Evolutionary conservation across 2,797 vertebrate species (phyloP).

Genomic region (Myotis pilosus): DNA sequence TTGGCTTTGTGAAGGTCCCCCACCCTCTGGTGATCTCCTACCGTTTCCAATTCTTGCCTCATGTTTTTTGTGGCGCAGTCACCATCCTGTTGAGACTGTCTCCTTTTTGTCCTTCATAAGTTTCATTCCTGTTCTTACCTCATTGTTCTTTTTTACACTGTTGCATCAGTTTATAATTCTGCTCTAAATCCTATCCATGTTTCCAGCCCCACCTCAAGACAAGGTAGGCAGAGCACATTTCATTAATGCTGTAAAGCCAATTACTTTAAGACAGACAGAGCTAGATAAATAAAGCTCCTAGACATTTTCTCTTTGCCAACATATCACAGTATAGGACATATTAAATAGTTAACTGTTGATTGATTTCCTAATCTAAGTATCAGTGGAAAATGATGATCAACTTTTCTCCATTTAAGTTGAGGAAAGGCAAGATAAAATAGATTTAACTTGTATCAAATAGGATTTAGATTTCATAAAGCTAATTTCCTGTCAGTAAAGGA

Average conservation of each 20-base stretch:
- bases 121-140: neutral
- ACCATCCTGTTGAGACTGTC: neutral
- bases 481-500: conserved; percentile 21
- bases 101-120: neutral
- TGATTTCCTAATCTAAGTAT: neutral
- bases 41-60: neutral
- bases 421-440: conserved; percentile 17
- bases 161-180: neutral
- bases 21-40: too few relatives aligned
- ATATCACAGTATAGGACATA: neutral
- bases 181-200: neutral
- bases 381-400: neutral
- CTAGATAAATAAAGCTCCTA: neutral
- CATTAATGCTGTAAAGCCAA: neutral
- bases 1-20: neutral
- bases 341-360: neutral
- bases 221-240: neutral
- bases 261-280: neutral
- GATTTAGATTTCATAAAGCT: neutral
- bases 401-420: neutral
- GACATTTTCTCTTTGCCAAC: neutral
- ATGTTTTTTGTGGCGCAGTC: neutral
- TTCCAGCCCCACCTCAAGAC: neutral
- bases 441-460: neutral
- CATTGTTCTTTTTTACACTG: neutral